phyloP scores from a whole-genome alignment of 2,888 invertebrate species.

The Miltochrista miniata region DNA sequence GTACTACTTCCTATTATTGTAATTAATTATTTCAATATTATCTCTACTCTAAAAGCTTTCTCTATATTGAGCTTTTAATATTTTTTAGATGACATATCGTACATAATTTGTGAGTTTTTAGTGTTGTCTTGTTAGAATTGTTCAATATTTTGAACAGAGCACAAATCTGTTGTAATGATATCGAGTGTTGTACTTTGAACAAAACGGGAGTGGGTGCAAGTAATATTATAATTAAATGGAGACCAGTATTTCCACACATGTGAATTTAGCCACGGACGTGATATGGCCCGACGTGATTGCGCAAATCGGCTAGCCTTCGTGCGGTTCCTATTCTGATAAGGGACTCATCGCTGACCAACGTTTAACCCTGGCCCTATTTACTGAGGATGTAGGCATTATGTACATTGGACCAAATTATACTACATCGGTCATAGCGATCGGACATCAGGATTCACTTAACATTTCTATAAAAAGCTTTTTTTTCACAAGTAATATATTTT shows the following conservation, averaged over 20 bases:
- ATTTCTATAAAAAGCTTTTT: constrained; percentile 5
- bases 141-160: background rate
- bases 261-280: constrained; percentile 72
- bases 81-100: no score
- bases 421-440: constrained; percentile 11
- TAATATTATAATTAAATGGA: constrained; percentile 39
- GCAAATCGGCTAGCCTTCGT: constrained; percentile 77
- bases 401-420: constrained; percentile 29
- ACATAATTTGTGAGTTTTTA: no score
- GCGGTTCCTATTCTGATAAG: constrained; percentile 77
- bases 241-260: constrained; percentile 62
- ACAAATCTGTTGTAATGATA: constrained; percentile 6
- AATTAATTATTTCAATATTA: no score
- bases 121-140: no score
- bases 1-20: no score
- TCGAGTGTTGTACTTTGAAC: constrained; percentile 23
- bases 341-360: constrained; percentile 54
- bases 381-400: constrained; percentile 58
- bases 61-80: no score
- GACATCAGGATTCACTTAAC: constrained; percentile 9
- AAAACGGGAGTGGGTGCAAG: constrained; percentile 12
- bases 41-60: no score
- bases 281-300: constrained; percentile 65
- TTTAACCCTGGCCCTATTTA: constrained; percentile 79
- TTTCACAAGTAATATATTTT: background rate